A percentile compares a stretch with the other conserved stretches of the same genome.
phyloP scores from a whole-genome alignment of 2,888 invertebrate genomes.

The Agrochola lota region DNA sequence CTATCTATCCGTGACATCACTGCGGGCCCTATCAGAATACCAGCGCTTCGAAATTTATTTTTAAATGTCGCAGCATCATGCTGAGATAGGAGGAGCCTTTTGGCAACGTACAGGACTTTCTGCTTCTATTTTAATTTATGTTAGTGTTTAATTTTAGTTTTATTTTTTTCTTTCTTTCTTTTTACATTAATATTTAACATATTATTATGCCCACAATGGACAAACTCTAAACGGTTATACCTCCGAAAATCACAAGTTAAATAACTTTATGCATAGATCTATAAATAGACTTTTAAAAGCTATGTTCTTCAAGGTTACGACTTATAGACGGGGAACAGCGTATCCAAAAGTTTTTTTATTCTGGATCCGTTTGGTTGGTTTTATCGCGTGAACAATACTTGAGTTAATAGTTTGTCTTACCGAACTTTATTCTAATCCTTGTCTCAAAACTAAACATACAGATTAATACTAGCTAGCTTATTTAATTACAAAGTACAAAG shows the following conservation, averaged over 20 bases:
- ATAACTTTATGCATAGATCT: not conserved
- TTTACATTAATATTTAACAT: not conserved
- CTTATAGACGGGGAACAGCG: constrained; percentile 3
- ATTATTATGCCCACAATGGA: not conserved
- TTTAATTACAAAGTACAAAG: not conserved
- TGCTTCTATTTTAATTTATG: too few species aligned
- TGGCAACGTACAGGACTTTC: too few species aligned
- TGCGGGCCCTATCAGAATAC: too few species aligned
- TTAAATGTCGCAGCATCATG: too few species aligned
- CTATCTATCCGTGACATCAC: too few species aligned
- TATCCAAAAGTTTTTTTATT: constrained; percentile 10
- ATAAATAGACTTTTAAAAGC: not conserved
- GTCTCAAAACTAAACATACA: not conserved
- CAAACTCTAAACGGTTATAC: not conserved
- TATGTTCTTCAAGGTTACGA: not conserved
- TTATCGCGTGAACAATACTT: constrained; percentile 23
- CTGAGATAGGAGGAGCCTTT: too few species aligned
- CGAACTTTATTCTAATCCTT: not conserved
- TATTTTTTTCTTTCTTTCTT: too few species aligned
- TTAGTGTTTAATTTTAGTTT: too few species aligned
- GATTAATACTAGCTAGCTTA: too few species aligned
- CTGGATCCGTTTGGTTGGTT: constrained; percentile 43
- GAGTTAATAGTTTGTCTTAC: constrained; percentile 14
- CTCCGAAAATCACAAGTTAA: constrained; percentile 6
- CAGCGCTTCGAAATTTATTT: too few species aligned